phyloP scores from a whole-genome alignment of 2,113 vertebrate genomes.

The Herpailurus yagouaroundi region DNA sequence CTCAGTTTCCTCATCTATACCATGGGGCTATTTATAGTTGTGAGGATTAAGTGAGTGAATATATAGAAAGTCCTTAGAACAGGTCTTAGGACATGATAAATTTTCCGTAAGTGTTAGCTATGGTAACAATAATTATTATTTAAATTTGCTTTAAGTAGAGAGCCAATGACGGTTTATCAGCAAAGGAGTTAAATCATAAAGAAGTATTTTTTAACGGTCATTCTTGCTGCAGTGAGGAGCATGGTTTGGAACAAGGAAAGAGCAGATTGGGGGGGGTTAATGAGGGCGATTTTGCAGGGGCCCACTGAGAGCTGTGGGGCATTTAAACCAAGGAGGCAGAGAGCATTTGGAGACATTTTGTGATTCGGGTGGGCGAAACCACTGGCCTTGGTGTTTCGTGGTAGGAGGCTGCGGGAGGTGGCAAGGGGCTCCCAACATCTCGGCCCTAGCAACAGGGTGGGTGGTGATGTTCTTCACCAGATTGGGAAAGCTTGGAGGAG shows the following conservation, averaged over 20 bases:
- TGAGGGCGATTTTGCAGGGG: not conserved
- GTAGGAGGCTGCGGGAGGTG: not conserved
- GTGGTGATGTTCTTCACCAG: not conserved
- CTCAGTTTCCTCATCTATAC: not conserved
- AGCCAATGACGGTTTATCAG: not conserved
- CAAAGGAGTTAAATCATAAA: constrained; percentile 26
- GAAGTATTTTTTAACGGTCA: not conserved
- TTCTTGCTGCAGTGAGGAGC: not conserved
- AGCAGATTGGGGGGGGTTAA: not conserved
- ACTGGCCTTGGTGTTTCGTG: not conserved
- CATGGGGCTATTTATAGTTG: not conserved
- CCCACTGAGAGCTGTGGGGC: not conserved
- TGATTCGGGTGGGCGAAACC: not conserved
- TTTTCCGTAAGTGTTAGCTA: not conserved
- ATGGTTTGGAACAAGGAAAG: not conserved
- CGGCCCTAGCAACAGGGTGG: not conserved
- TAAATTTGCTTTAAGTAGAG: not conserved
- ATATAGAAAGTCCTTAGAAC: not conserved
- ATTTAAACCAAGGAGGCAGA: not conserved
- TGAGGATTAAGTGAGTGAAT: constrained; percentile 6
- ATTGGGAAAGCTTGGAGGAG: not conserved
- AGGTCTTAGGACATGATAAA: not conserved
- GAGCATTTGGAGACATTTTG: not conserved
- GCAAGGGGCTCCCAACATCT: not conserved
- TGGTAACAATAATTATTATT: not conserved